Evolutionary conservation across 2,797 vertebrate genomes (phyloP), one percentile per base, ranked within the genome.

Genomic region (Cyclura pinguis): DNA sequence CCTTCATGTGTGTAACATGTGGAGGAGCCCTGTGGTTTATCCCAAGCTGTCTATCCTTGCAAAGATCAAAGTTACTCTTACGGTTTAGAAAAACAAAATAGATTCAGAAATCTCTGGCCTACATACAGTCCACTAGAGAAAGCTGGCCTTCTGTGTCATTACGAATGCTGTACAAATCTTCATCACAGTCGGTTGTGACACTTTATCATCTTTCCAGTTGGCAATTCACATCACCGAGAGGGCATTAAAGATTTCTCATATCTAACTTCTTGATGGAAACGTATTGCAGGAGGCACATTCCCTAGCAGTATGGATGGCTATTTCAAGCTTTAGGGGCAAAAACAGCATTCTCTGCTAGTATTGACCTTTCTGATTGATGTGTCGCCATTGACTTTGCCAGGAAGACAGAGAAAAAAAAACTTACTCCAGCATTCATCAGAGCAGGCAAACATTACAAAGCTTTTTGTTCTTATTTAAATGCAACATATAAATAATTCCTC

Each of bases 201-300:
- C 78, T 90, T 88, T 87, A 90, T 87, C 84, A 89, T 50, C 72
- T 83, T 92, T 91, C 83, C 69, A 91, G 84, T 72, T 88, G 86
- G 84, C 81, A 64, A 91, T 74, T 87, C 74, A 72, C 50, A 27
- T 80, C 89, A 86, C 76, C 84, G 42, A 73, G n/a, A 88, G 38
- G 78, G 77, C 84, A 91, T 84, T 89, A 89, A 89, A 87, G 64
- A 73, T 87, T 83, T 77, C 87, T 90, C 64, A 84, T 92, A 62
- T 86, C 72, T 87, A 86, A 89, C n/a, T 87, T 55, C 67, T 81
- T 81, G 90, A 91, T 86, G 85, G 29, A 69, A 91, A 32, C n/a
- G 27, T 55, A 89, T 84, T 86, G 78, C 88, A 89, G 89, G 69
- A 87, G 80, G 83, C 42, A 16, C 32, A 52, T 87, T 87, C 42